Conservation (phyloP, 2,113 vertebrate genomes). For the Empidonax alnorum region DNA sequence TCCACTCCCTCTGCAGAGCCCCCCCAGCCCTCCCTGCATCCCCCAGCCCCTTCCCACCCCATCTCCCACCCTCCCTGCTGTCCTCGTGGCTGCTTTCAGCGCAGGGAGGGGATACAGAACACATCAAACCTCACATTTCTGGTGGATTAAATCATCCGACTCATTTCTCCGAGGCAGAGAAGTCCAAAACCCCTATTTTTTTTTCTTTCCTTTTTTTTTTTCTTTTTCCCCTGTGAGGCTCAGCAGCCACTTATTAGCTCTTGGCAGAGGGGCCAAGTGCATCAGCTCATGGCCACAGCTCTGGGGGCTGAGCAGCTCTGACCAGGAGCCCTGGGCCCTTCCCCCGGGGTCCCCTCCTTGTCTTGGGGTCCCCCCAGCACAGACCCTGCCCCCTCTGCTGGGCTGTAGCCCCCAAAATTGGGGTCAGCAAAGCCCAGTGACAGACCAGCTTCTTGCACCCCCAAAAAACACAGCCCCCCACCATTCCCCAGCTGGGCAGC, state of each 20-base stretch:
- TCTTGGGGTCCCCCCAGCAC: too few species aligned
- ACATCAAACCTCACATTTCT: constrained; percentile 30
- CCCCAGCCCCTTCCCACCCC: neutral
- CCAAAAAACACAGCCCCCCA: neutral
- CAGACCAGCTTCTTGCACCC: neutral
- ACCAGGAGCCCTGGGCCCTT: neutral
- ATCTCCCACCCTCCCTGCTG: neutral
- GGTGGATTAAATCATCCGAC: neutral
- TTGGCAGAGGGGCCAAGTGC: neutral
- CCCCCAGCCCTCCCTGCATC: neutral
- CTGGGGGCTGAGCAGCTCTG: neutral
- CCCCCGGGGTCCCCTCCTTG: neutral
- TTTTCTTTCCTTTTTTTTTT: neutral
- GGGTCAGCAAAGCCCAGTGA: neutral
- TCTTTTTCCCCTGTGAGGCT: neutral
- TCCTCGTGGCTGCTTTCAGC: neutral
- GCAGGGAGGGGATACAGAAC: constrained; percentile 18
- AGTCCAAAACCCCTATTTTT: neutral
- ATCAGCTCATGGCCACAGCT: neutral
- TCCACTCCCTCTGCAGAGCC: neutral
- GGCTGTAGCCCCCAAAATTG: neutral
- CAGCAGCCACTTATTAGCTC: neutral
- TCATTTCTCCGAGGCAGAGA: neutral
- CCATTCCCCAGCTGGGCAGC: neutral
- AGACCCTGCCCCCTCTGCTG: neutral